Percentiles rank a stretch among this genome's conserved stretches.
phyloP scores from a whole-genome alignment of 2,888 invertebrate genomes.

The Prosopocoilus inquinatus region DNA sequence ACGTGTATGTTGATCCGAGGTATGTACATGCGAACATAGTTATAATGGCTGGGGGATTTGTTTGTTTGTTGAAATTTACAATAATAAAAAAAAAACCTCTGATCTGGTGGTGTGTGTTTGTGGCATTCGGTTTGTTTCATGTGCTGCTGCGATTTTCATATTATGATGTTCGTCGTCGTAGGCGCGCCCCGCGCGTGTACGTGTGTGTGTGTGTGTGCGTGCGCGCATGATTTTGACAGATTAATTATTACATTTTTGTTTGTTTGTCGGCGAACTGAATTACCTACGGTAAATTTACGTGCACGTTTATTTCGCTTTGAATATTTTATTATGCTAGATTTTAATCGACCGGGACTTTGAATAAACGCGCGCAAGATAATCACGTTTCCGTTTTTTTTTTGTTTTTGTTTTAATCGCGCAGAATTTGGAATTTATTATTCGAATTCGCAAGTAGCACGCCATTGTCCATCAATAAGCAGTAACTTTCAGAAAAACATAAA shows the following conservation, averaged over 20 bases:
- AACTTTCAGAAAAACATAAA: too few relatives aligned
- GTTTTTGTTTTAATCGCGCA: too few relatives aligned
- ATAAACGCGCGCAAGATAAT: too few relatives aligned
- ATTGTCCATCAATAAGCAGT: too few relatives aligned
- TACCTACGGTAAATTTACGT: constrained; percentile 30
- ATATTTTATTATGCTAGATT: constrained; percentile 21
- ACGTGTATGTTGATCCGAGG: neutral
- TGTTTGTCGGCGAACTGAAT: constrained; percentile 28
- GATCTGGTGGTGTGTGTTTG: constrained; percentile 35
- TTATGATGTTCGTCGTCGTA: constrained; percentile 43
- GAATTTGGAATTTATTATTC: too few relatives aligned
- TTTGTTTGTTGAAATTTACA: constrained; percentile 10
- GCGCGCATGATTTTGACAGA: constrained; percentile 47
- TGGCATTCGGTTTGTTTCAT: constrained; percentile 40
- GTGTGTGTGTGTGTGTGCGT: too few relatives aligned
- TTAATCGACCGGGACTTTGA: neutral
- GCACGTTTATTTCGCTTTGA: constrained; percentile 21
- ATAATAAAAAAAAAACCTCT: constrained; percentile 12
- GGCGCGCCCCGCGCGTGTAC: too few relatives aligned
- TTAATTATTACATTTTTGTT: constrained; percentile 46
- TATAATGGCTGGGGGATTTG: constrained; percentile 9
- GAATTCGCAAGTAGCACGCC: too few relatives aligned
- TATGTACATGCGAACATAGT: constrained; percentile 2
- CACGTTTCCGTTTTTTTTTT: too few relatives aligned
- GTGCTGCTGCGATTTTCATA: constrained; percentile 38